Evolutionary conservation across 2,888 invertebrate species (phyloP).

Genomic region (Neocrepidodera transversa): DNA sequence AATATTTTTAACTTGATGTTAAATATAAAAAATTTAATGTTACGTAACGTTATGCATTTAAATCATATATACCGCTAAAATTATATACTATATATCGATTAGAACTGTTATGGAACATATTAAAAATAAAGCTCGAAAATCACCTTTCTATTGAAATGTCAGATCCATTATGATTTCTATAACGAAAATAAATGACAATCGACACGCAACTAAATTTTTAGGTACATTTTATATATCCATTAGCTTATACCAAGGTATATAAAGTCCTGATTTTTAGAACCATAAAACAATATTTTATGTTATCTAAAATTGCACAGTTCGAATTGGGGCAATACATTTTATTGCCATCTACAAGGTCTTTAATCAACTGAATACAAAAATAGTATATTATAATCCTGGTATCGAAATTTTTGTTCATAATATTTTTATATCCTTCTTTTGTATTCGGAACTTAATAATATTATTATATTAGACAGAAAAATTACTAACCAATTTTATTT

Average conservation of each 20-base stretch:
- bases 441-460: too few relatives aligned
- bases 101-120: neutral
- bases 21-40: too few relatives aligned
- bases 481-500: neutral
- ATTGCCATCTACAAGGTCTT: neutral
- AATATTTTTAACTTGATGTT: too few relatives aligned
- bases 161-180: slow-evolving; percentile 7
- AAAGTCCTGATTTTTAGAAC: slow-evolving; percentile 1
- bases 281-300: slow-evolving; percentile 9
- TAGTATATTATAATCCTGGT: neutral
- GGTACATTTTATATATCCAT: neutral
- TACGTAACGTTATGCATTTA: too few relatives aligned
- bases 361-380: neutral
- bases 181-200: slow-evolving; percentile 13
- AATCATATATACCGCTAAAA: neutral
- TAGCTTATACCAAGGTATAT: neutral
- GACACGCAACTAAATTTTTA: slow-evolving; percentile 14
- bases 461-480: too few relatives aligned
- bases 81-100: neutral
- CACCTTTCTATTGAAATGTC: slow-evolving; percentile 10
- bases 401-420: too few relatives aligned
- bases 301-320: slow-evolving; percentile 1
- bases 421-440: too few relatives aligned
- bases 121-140: slow-evolving; percentile 9
- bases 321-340: neutral